A percentile compares a stretch with the other conserved stretches of the same genome.
phyloP scores from a whole-genome alignment of 2,113 vertebrate species.

The Orientallactaga bullata region DNA sequence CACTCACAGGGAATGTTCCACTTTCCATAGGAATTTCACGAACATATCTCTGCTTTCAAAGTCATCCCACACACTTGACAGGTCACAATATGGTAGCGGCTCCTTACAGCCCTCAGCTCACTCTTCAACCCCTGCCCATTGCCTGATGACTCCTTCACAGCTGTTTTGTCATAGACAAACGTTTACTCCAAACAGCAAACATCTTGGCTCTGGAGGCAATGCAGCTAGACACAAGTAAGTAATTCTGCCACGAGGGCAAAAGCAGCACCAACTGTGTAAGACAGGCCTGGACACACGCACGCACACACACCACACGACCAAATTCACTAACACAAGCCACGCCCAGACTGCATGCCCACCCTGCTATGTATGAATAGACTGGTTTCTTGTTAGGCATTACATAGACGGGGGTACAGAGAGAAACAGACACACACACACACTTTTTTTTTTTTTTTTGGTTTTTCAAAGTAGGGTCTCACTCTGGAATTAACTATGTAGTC shows the following conservation, averaged over 20 bases:
- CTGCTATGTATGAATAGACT: background rate
- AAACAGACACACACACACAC: no score
- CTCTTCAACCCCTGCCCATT: background rate
- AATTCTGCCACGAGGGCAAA: no score
- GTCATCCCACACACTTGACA: accelerated
- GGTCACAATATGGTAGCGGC: background rate
- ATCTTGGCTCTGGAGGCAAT: accelerated
- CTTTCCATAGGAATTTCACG: background rate
- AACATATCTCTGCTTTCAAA: background rate
- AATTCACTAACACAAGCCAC: background rate
- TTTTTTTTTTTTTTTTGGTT: no score
- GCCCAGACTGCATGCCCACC: background rate
- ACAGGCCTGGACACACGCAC: no score
- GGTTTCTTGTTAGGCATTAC: background rate
- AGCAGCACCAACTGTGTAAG: accelerated
- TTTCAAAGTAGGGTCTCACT: no score
- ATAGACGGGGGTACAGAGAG: accelerated
- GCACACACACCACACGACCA: no score
- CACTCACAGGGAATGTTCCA: background rate
- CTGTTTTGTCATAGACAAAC: background rate
- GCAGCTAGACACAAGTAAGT: accelerated
- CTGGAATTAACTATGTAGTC: no score
- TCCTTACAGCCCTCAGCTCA: background rate
- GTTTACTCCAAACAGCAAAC: background rate
- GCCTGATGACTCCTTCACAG: background rate